phyloP scores from a whole-genome alignment of 2,113 vertebrate species.

The Eublepharis macularius region DNA sequence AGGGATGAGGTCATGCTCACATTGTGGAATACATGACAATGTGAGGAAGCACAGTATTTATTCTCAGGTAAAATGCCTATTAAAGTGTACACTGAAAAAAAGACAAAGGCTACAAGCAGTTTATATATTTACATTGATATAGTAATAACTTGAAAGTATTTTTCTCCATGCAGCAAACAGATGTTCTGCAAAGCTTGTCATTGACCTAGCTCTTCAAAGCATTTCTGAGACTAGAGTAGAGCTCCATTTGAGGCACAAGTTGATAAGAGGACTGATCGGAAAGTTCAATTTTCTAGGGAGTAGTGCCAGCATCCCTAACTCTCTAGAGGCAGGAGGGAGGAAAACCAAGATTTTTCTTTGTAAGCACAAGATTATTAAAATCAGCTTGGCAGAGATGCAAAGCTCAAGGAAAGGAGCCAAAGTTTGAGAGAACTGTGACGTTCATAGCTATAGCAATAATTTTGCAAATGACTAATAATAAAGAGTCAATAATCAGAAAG shows the following conservation, averaged over 20 bases:
- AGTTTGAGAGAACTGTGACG: conserved; percentile 54
- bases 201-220: conserved; percentile 44
- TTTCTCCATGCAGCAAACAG: conserved; percentile 46
- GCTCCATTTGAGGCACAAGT: conserved; percentile 44
- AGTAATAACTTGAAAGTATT: conserved; percentile 14
- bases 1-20: background rate
- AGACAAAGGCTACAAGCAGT: conserved; percentile 8
- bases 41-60: background rate
- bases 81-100: background rate
- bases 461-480: conserved; percentile 67
- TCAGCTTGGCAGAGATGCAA: conserved; percentile 54
- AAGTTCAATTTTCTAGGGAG: conserved; percentile 49
- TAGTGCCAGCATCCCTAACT: conserved; percentile 18
- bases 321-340: too few relatives aligned
- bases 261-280: conserved; percentile 62
- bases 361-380: conserved; percentile 51
- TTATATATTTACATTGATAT: conserved; percentile 21
- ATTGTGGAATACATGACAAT: background rate
- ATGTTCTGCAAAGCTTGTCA: conserved; percentile 47
- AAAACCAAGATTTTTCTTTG: background rate
- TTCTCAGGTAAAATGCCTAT: background rate
- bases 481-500: conserved; percentile 68
- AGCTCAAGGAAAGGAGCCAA: conserved; percentile 49
- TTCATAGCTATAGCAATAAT: conserved; percentile 61
- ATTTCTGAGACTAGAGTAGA: conserved; percentile 39